Base-by-base conservation (phyloP, 2,888 invertebrate genomes). In the Odiellus spinosus region DNA sequence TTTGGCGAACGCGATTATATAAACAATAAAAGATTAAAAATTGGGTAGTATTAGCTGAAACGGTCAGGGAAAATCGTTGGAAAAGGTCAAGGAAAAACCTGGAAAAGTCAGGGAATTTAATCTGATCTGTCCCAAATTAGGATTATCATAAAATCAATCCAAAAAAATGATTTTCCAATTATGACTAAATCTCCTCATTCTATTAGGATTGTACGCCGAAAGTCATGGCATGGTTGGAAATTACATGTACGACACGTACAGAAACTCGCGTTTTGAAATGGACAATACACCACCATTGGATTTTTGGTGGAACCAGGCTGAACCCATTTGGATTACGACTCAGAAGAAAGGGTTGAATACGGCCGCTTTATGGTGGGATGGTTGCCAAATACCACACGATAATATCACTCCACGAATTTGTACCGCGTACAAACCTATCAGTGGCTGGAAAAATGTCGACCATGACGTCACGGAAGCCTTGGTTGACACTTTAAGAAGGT, bases 151-250 rank as follows among this genome's bases (percentile, higher is more conserved):
- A n/a, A n/a, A n/a, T n/a, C n/a, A n/a, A n/a, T n/a, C n/a, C n/a
- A n/a, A n/a, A n/a, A n/a, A n/a, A n/a, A n/a, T n/a, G n/a, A n/a
- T n/a, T n/a, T n/a, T n/a, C n/a, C n/a, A n/a, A n/a, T n/a, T n/a
- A n/a, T n/a, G n/a, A n/a, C n/a, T n/a, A n/a, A n/a, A 26, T 26
- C 5, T 26, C 26, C 4, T 8, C 5, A 8, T 26, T 26, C 26
- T 26, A 26, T 26, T 26, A 46, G 55, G 55, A 18, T 44, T 54
- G 12, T 61, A 63, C 48, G 60, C 63, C 3, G 65, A 65, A 53
- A 57, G 47, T 19, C 66, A 66, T 53, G 63, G 62, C 10, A 60
- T 66, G 19, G 55, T 66, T 21, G 62, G 61, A 10, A 64, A 66
- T 48, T 59, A 59, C 53, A 62, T 66, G 59, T 63, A 59, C 48